A percentile compares a stretch with the other conserved stretches of the same genome.
Conservation (phyloP, 2,113 vertebrate genomes). For the Aptenodytes patagonicus region DNA sequence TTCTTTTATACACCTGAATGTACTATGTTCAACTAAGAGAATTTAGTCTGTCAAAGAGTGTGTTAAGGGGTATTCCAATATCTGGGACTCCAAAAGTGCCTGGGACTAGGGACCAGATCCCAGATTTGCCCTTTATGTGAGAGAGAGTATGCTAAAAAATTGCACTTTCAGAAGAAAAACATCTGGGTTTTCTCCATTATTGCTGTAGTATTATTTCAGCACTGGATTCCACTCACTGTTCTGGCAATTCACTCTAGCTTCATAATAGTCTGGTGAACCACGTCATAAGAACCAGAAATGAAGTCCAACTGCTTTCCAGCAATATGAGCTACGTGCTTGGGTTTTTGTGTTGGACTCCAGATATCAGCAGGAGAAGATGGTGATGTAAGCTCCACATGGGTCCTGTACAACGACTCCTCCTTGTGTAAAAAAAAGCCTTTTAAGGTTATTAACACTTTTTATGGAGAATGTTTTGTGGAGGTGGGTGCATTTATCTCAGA, state of each 20-base stretch:
- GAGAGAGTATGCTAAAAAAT: background rate
- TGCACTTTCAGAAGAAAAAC: background rate
- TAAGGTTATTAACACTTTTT: background rate
- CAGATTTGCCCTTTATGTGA: background rate
- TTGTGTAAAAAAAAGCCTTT: background rate
- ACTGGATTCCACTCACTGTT: background rate
- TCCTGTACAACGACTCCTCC: background rate
- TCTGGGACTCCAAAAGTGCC: background rate
- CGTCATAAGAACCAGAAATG: background rate
- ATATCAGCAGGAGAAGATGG: background rate
- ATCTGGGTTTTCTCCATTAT: background rate
- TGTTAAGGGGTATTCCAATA: background rate
- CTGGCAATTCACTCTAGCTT: background rate
- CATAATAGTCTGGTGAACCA: background rate
- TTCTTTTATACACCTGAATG: background rate
- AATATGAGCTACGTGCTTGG: background rate
- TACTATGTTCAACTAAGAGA: background rate
- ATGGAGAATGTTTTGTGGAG: background rate
- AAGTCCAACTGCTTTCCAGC: background rate
- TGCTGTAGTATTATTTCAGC: background rate
- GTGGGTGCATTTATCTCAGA: background rate
- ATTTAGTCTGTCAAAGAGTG: background rate
- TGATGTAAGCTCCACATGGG: background rate
- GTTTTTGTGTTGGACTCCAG: background rate
- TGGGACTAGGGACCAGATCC: background rate